A percentile compares a stretch with the other conserved stretches of the same genome.
phyloP scores from a whole-genome alignment of 2,797 vertebrate species.

The Eulemur coronatus region DNA sequence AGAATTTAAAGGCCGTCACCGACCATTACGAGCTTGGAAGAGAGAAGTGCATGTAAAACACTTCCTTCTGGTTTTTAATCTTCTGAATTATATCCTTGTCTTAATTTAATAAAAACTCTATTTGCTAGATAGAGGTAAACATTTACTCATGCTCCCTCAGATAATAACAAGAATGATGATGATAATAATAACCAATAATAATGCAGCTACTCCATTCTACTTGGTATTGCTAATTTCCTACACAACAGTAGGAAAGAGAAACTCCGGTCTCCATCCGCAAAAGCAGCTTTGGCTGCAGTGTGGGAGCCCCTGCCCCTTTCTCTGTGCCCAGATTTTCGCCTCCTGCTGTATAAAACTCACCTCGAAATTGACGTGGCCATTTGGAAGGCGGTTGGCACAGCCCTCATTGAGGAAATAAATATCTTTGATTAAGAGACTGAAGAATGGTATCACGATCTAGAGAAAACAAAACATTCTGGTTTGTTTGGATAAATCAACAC shows the following conservation, averaged over 20 bases:
- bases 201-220: neutral
- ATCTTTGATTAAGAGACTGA: conserved; percentile 97
- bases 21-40: neutral
- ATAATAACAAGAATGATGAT: neutral
- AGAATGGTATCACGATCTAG: conserved; percentile 98
- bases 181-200: neutral
- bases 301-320: fast-evolving
- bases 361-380: conserved; percentile 95
- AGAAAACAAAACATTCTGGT: conserved; percentile 64
- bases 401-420: conserved; percentile 97
- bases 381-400: conserved; percentile 92
- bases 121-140: neutral
- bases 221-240: neutral
- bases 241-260: neutral
- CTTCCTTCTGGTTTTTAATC: neutral
- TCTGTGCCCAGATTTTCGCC: neutral
- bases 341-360: conserved; percentile 81
- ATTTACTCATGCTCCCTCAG: neutral
- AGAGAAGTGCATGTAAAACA: neutral
- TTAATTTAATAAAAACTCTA: neutral
- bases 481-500: neutral
- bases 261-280: neutral
- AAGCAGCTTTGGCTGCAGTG: neutral
- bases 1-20: neutral
- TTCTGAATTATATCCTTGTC: neutral